phyloP scores from a whole-genome alignment of 2,797 vertebrate species.

The Coilia nasus region DNA sequence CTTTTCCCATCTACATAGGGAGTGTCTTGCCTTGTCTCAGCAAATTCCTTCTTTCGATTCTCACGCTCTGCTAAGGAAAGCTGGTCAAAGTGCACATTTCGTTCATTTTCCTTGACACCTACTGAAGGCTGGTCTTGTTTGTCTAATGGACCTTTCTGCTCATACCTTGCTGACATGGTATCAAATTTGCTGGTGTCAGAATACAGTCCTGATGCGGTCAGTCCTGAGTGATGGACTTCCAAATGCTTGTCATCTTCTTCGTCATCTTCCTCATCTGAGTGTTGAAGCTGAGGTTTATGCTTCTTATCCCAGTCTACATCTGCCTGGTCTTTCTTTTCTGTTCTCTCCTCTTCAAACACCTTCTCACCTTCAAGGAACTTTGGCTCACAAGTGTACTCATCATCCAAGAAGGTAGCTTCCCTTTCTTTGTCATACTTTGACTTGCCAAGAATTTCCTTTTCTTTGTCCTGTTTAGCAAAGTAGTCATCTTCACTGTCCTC shows the following conservation, averaged over 20 bases:
- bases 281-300: constrained; percentile 63
- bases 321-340: constrained; percentile 54
- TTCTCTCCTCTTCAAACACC: constrained; percentile 48
- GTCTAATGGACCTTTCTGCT: constrained; percentile 53
- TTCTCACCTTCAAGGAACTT: constrained; percentile 64
- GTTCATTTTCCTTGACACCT: constrained; percentile 64
- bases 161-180: constrained; percentile 48
- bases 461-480: constrained; percentile 56
- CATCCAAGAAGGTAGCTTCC: constrained; percentile 92
- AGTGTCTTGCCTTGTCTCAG: constrained; percentile 90
- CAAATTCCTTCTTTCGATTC: constrained; percentile 60
- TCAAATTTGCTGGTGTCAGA: constrained; percentile 60
- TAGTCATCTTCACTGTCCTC: constrained; percentile 63
- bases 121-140: constrained; percentile 48
- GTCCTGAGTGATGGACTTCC: constrained; percentile 51
- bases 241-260: constrained; percentile 55
- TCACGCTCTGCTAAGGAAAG: constrained; percentile 72
- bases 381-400: constrained; percentile 75
- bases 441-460: constrained; percentile 74
- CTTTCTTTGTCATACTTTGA: constrained; percentile 86
- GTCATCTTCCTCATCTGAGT: constrained; percentile 67
- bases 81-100: constrained; percentile 72
- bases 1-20: constrained; percentile 92
- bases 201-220: constrained; percentile 46
- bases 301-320: constrained; percentile 57